phyloP scores from a whole-genome alignment of 2,888 invertebrate genomes.

The Notocelia uddmanniana region DNA sequence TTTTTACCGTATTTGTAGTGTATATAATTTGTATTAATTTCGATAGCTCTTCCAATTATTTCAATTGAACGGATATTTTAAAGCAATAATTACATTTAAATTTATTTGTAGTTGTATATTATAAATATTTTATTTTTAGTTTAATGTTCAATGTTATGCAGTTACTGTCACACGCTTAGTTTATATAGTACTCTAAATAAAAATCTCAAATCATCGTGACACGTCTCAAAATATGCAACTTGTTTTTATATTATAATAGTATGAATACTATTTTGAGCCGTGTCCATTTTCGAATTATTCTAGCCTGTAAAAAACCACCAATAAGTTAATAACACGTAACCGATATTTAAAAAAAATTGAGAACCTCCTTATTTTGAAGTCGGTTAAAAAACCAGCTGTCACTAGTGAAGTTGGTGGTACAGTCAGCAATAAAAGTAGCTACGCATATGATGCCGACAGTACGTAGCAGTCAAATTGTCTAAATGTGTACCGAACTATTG shows the following conservation, averaged over 20 bases:
- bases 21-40: conserved; percentile 54
- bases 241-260: background rate
- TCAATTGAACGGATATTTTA: conserved; percentile 61
- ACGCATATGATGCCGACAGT: no score
- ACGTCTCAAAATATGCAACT: background rate
- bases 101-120: conserved; percentile 68
- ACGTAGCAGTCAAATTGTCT: no score
- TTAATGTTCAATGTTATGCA: conserved; percentile 44
- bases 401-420: no score
- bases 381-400: no score
- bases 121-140: conserved; percentile 67
- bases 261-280: background rate
- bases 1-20: conserved; percentile 36
- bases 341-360: no score
- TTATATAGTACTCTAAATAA: conserved; percentile 42
- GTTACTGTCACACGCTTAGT: conserved; percentile 30
- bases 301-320: no score
- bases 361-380: no score
- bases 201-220: background rate
- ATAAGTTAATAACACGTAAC: no score
- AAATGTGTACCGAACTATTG: no score
- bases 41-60: conserved; percentile 69
- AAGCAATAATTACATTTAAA: conserved; percentile 74
- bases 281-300: conserved; percentile 20
- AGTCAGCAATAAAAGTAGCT: no score